Evolutionary conservation across 2,797 vertebrate genomes (phyloP), one percentile per base, ranked within the genome.

Genomic region (Sebastes vulpes): DNA sequence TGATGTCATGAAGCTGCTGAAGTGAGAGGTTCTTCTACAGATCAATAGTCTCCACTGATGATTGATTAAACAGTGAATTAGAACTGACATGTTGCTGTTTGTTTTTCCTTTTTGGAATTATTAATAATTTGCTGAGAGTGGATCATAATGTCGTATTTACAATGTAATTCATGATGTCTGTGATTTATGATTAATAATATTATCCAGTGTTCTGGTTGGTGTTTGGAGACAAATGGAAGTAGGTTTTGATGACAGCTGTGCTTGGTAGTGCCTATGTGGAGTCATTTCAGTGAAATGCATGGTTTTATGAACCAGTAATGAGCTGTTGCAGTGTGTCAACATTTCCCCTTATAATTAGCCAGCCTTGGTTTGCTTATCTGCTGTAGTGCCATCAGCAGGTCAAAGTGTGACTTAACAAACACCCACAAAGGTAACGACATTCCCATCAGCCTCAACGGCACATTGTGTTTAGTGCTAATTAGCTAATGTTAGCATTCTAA

Each of bases 1-100:
- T 91, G 74, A 90, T 84, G 86, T 90, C 85, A 91, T 89, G 75
- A 26, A 31, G 72, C 52, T 53, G 46, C n/a, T 11, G 5, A 65
- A 72, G 65, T 32, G 23, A 63, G 48, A 61, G 38, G 16, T 31
- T 85, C 52, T 70, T 35, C 42, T 28, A 58, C 28, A 20, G 73
- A 87, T 88, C 88, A 65, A 73, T 89, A 68, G 7, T 38, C 21
- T 58, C 14, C 48, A 38, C 5, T 72, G 21, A 46, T 35, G 38
- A 84, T 72, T 65, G 61, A 82, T 66, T 69, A 26, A 71, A 75
- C 23, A 4, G 9, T 69, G 35, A 73, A 77, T 29, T 9, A 9
- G 23, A 72, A 21, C 10, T 3, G 20, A 54, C 65, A 76, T 52
- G 21, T 48, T 14, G 11, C 6, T 59, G 31, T 54, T 57, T 42